Evolutionary conservation across 2,113 vertebrate species (phyloP).

Genomic region (Anguilla japonica): DNA sequence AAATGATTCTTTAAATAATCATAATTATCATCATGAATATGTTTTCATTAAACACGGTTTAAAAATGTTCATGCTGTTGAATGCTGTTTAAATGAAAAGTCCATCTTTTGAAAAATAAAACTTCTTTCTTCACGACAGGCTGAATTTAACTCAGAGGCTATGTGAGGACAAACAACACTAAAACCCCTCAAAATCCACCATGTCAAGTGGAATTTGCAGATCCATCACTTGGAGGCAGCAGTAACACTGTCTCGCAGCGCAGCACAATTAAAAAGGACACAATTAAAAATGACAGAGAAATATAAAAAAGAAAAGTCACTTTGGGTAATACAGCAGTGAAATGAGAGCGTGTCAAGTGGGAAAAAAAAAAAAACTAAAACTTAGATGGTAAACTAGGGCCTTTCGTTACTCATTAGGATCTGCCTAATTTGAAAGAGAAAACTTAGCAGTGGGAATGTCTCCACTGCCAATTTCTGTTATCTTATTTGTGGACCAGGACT

Average conservation of each 20-base stretch:
- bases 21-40: no score
- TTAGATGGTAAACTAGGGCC: slow-evolving; percentile 7
- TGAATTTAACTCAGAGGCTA: neutral
- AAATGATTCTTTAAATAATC: no score
- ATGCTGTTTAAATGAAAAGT: neutral
- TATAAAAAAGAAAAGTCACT: neutral
- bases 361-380: neutral
- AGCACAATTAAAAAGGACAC: slow-evolving; percentile 37
- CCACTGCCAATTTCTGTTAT: slow-evolving; percentile 17
- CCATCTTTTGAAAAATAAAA: neutral
- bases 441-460: slow-evolving; percentile 6
- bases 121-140: neutral
- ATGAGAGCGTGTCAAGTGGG: slow-evolving; percentile 41
- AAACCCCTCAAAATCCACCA: slow-evolving; percentile 73
- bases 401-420: slow-evolving; percentile 35
- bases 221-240: slow-evolving; percentile 62
- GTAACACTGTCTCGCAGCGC: slow-evolving; percentile 1
- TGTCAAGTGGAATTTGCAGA: slow-evolving; percentile 69
- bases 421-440: slow-evolving; percentile 22
- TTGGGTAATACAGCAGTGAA: neutral
- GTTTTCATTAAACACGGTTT: no score
- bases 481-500: neutral
- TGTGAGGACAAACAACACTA: neutral
- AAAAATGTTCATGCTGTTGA: no score
- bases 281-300: slow-evolving; percentile 18